These are phyloP conservation scores for Cyclophora albipunctata DNA, from an alignment of 2,888 invertebrate genomes.

Conservation along the genomic window DNA sequence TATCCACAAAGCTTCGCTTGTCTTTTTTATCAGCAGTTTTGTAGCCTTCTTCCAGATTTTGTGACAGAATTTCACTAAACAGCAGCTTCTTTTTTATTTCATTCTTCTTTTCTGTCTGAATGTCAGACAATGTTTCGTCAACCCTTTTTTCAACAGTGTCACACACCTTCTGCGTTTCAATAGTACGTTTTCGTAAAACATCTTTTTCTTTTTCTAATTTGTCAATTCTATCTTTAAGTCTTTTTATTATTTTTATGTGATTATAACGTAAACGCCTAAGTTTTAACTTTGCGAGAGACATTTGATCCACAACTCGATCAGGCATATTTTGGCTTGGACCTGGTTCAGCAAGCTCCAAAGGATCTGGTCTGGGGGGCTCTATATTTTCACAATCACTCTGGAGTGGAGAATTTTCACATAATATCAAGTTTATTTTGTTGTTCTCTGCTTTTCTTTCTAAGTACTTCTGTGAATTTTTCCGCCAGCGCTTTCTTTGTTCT, in stretches of 20 bases:
- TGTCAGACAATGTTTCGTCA: background rate
- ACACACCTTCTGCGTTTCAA: background rate
- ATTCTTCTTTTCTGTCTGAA: background rate
- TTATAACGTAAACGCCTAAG: too few relatives aligned
- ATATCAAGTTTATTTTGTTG: background rate
- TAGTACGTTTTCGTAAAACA: background rate
- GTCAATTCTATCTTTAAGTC: background rate
- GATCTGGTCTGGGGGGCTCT: too few relatives aligned
- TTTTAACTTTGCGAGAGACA: too few relatives aligned
- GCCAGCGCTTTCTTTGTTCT: constrained; percentile 3
- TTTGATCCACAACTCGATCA: too few relatives aligned
- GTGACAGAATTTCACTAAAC: background rate
- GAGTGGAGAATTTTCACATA: background rate
- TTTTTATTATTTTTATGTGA: background rate
- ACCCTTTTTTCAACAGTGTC: background rate
- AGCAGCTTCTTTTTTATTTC: background rate
- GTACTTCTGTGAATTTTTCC: background rate
- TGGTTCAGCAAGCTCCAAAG: too few relatives aligned
- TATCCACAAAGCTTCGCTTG: background rate
- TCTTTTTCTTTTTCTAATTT: background rate
- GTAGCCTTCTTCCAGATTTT: background rate
- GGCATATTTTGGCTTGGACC: too few relatives aligned
- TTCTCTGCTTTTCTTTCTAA: background rate
- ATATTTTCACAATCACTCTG: background rate
- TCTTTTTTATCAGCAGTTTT: background rate